Evolutionary conservation across 2,888 invertebrate species (phyloP).

Genomic region (Campopleginae sp.): DNA sequence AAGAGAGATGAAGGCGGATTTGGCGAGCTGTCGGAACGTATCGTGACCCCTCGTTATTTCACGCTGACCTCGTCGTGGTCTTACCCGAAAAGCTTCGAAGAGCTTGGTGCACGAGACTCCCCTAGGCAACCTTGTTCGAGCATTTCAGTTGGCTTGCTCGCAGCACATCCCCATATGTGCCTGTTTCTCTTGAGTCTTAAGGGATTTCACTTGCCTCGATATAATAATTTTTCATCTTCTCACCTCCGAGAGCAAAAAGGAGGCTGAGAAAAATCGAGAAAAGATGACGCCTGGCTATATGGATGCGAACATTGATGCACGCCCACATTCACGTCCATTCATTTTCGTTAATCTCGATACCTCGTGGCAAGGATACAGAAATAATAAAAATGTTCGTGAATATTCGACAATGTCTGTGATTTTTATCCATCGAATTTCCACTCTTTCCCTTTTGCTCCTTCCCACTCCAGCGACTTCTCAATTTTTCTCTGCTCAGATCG

Average conservation of each 20-base stretch:
- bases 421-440: conserved; percentile 81
- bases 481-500: conserved; percentile 47
- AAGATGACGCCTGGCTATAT: conserved; percentile 1
- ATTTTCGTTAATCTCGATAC: conserved; percentile 75
- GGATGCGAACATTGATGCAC: background rate
- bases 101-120: conserved; percentile 54
- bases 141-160: conserved; percentile 59
- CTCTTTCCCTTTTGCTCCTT: background rate
- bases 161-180: conserved; percentile 36
- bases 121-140: conserved; percentile 61
- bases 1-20: conserved; percentile 63
- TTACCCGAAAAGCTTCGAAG: conserved; percentile 66
- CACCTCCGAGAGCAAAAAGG: conserved; percentile 63
- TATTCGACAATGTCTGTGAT: conserved; percentile 80
- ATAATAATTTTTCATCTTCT: conserved; percentile 78
- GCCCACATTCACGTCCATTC: conserved; percentile 68
- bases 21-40: conserved; percentile 70
- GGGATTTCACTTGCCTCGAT: conserved; percentile 75
- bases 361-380: background rate
- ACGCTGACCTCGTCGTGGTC: conserved; percentile 71
- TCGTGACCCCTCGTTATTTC: conserved; percentile 74
- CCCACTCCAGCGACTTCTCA: conserved; percentile 15
- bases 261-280: conserved; percentile 35
- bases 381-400: conserved; percentile 42
- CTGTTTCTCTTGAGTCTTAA: conserved; percentile 72